phyloP scores from a whole-genome alignment of 1,140 invertebrate genomes.

The Cherax destructor region DNA sequence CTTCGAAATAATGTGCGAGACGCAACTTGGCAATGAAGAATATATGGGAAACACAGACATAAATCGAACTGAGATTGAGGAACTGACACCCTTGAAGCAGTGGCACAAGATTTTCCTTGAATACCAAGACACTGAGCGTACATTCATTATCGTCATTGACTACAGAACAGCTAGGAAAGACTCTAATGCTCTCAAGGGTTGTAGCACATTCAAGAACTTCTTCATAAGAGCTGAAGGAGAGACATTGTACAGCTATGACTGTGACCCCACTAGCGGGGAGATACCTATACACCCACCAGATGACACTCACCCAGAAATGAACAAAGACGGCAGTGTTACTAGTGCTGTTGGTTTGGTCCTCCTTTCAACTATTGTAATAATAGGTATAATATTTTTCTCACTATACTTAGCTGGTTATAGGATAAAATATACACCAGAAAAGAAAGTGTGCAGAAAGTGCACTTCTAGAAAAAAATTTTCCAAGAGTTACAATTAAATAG shows the following conservation, averaged over 20 bases:
- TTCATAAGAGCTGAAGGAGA: background rate
- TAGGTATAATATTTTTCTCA: too few species aligned
- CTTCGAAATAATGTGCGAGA: conserved; percentile 13
- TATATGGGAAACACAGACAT: background rate
- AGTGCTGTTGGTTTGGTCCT: too few species aligned
- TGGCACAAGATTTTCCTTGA: conserved; percentile 21
- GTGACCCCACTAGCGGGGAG: background rate
- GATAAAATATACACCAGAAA: too few species aligned
- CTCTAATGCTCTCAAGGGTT: background rate
- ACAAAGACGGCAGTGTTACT: too few species aligned
- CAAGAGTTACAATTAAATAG: too few species aligned
- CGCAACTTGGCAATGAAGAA: background rate
- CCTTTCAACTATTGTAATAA: too few species aligned
- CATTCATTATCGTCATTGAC: background rate
- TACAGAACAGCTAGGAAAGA: background rate
- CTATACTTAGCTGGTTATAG: too few species aligned
- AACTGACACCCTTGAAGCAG: background rate
- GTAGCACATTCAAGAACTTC: background rate
- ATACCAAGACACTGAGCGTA: background rate
- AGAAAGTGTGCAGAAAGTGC: too few species aligned
- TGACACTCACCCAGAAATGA: too few species aligned
- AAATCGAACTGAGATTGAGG: background rate
- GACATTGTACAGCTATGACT: background rate
- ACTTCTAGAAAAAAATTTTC: too few species aligned
- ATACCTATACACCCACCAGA: background rate